Evolutionary conservation across 2,797 vertebrate species (phyloP).

Genomic region (Sternotherus odoratus): DNA sequence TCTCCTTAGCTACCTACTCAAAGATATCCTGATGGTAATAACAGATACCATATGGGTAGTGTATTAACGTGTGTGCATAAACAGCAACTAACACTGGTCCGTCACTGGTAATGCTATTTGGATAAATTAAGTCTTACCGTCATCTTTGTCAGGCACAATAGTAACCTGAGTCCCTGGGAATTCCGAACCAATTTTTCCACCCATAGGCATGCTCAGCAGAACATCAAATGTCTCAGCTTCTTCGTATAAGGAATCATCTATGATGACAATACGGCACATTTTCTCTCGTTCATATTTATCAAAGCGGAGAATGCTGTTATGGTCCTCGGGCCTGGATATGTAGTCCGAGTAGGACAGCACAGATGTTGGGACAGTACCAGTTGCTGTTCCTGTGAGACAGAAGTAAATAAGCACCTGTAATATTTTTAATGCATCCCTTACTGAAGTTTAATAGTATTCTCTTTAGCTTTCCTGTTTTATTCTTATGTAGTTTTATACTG

Average conservation of each 20-base stretch:
- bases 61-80: neutral
- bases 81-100: neutral
- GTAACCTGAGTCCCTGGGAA: slow-evolving; percentile 83
- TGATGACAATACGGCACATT: slow-evolving; percentile 88
- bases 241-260: slow-evolving; percentile 94
- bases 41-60: neutral
- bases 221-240: slow-evolving; percentile 91
- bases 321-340: slow-evolving; percentile 93
- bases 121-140: slow-evolving; percentile 83
- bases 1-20: neutral
- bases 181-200: slow-evolving; percentile 89
- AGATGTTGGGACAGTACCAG: slow-evolving; percentile 89
- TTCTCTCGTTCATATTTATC: slow-evolving; percentile 89
- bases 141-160: slow-evolving; percentile 89
- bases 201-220: slow-evolving; percentile 89
- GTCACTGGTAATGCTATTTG: neutral
- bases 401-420: neutral
- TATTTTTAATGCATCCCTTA: neutral
- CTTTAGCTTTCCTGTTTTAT: neutral
- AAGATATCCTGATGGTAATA: neutral
- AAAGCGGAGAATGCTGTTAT: slow-evolving; percentile 89
- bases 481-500: neutral
- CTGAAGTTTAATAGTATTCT: neutral
- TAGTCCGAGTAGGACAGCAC: slow-evolving; percentile 96
- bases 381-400: slow-evolving; percentile 85